Percentiles rank a stretch among this genome's conserved stretches.
phyloP scores from a whole-genome alignment of 2,797 vertebrate genomes.

The Danio kyathit region DNA sequence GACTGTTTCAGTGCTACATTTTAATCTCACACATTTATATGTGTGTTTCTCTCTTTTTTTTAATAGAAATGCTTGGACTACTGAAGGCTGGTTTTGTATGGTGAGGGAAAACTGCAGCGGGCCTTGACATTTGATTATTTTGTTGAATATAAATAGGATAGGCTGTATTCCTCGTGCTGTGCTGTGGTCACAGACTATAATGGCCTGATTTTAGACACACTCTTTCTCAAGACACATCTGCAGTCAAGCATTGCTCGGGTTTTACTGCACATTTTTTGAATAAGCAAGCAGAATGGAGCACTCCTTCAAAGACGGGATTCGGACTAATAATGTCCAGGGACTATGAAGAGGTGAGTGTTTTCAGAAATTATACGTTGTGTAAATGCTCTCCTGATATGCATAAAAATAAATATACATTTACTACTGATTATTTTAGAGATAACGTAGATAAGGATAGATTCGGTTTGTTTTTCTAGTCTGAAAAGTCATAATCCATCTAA shows the following conservation, averaged over 20 bases:
- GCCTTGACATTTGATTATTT: conserved; percentile 49
- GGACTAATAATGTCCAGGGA: conserved; percentile 84
- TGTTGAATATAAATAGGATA: conserved; percentile 33
- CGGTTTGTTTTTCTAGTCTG: no score
- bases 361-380: conserved; percentile 2
- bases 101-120: conserved; percentile 63
- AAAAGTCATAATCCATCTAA: no score
- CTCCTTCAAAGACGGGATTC: conserved; percentile 69
- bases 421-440: not conserved
- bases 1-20: not conserved
- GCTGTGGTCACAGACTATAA: conserved; percentile 63
- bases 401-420: no score
- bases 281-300: conserved; percentile 79
- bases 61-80: conserved; percentile 42
- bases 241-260: conserved; percentile 60
- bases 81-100: conserved; percentile 49
- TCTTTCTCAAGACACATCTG: conserved; percentile 48
- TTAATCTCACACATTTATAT: not conserved
- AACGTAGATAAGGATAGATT: no score
- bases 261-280: conserved; percentile 70
- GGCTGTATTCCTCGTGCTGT: conserved; percentile 15
- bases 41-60: conserved; percentile 11
- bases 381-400: no score
- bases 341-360: conserved; percentile 83
- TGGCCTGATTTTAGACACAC: conserved; percentile 69